Conservation (phyloP, 2,113 vertebrate species). For the Sciurus niger region DNA sequence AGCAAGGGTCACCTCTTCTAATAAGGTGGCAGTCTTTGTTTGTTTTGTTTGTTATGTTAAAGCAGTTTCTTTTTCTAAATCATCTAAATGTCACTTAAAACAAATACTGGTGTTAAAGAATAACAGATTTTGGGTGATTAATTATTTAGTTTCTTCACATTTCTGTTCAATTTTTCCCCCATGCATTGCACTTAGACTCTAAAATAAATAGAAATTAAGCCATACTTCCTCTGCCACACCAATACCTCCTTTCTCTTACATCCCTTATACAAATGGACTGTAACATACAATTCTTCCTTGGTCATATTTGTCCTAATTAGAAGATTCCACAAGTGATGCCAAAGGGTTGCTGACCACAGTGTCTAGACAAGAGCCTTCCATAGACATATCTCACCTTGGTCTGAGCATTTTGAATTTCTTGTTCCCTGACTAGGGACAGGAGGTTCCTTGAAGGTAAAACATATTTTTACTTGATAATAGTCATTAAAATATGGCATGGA, state of each 20-base stretch:
- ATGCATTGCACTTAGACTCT: constrained; percentile 4
- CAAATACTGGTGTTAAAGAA: constrained; percentile 36
- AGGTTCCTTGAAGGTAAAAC: neutral
- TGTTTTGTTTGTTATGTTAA: neutral
- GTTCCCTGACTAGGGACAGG: neutral
- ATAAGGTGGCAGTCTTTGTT: neutral
- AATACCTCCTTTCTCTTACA: neutral
- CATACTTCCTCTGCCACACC: neutral
- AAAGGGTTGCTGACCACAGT: neutral
- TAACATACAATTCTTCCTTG: neutral
- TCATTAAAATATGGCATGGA: neutral
- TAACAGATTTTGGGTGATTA: neutral
- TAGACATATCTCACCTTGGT: neutral
- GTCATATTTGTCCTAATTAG: neutral
- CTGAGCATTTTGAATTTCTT: neutral
- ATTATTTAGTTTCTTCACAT: constrained; percentile 46
- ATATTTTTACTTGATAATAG: constrained; percentile 25
- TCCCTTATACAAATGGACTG: neutral
- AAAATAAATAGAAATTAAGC: constrained; percentile 6
- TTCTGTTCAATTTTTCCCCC: constrained; percentile 23
- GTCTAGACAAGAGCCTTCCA: neutral
- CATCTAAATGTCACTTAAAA: constrained; percentile 43
- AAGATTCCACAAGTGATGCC: neutral
- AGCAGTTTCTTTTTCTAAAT: constrained; percentile 51
- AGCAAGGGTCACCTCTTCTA: neutral